Base-by-base conservation (phyloP, 1,140 invertebrate species). In the Megathymus violae region DNA sequence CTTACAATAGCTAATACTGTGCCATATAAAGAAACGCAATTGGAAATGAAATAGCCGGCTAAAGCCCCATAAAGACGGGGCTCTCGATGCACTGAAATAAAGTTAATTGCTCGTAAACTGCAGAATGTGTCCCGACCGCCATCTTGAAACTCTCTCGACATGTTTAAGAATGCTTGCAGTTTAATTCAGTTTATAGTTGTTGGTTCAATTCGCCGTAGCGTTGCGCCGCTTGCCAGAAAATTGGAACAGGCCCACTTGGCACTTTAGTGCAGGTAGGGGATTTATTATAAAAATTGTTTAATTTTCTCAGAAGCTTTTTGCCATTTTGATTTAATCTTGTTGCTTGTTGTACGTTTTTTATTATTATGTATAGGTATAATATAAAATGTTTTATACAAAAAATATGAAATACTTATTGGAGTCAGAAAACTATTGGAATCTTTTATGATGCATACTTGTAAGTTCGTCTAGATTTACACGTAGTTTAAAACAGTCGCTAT, bases 81-180 rank as follows among this genome's bases (percentile, higher is more conserved):
- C 63, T 48, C 64, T 72, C 67, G 69, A 74, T 78, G 76, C 71
- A 62, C 70, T 74, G 69, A 76, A 80, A 79, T 73, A 76, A 80
- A 80, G 67, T 79, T 82, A 82, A 80, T 82, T 76, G 80, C 74
- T 79, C 74, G 71, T 82, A 82, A 82, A 80, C 46, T 68, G 68
- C 69, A 68, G 65, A 71, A 73, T 70, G 67, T 71, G 64, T 66
- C 65, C 62, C 56, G 63, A 62, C 52, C 66, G 68, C 69, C 69
- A 77, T 75, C 65, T 78, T 74, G 61, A 52, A 68, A 54, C 46
- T 38, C 16, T 60, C 47, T 36, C 41, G 38, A 62, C 62, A 38
- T 56, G 43, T 40, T 40, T 48, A 16, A 56, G 51, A 56, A 43
- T 41, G 19, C 43, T 58, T 34, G 25, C 50, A 46, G 50, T 54